A percentile compares a stretch with the other conserved stretches of the same genome.
Evolutionary conservation across 2,797 vertebrate genomes (phyloP).

Genomic region (Thunnus albacares): DNA sequence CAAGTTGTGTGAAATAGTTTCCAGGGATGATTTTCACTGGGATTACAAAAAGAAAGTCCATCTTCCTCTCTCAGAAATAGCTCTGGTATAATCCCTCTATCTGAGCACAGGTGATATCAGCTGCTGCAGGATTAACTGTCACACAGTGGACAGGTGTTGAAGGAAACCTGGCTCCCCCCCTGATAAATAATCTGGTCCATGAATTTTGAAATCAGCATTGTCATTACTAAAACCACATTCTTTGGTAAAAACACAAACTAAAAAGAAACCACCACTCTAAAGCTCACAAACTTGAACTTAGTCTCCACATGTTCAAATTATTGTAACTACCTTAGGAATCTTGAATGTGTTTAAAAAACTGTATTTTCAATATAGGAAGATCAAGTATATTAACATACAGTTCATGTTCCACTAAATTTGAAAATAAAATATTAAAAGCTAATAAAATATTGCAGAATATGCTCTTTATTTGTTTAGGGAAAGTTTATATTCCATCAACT

Average conservation of each 20-base stretch:
- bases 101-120: conserved; percentile 69
- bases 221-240: neutral
- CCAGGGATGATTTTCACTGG: conserved; percentile 32
- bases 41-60: conserved; percentile 67
- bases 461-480: too few relatives aligned
- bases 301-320: neutral
- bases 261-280: neutral
- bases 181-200: conserved; percentile 27
- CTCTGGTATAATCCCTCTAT: conserved; percentile 71
- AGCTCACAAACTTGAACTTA: neutral
- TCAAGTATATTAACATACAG: neutral
- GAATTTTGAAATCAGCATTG: neutral
- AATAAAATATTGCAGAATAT: neutral
- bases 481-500: too few relatives aligned
- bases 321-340: neutral
- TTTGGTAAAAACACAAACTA: neutral
- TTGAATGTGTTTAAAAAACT: neutral
- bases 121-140: conserved; percentile 70
- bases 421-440: too few relatives aligned
- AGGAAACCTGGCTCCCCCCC: conserved; percentile 36
- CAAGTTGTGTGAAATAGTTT: conserved; percentile 19
- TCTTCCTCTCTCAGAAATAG: conserved; percentile 64
- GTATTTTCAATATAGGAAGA: too few relatives aligned
- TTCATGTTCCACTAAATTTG: too few relatives aligned
- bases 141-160: conserved; percentile 46